Conservation (phyloP, 2,888 invertebrate genomes). For the Branchinecta sandiegonensis region DNA sequence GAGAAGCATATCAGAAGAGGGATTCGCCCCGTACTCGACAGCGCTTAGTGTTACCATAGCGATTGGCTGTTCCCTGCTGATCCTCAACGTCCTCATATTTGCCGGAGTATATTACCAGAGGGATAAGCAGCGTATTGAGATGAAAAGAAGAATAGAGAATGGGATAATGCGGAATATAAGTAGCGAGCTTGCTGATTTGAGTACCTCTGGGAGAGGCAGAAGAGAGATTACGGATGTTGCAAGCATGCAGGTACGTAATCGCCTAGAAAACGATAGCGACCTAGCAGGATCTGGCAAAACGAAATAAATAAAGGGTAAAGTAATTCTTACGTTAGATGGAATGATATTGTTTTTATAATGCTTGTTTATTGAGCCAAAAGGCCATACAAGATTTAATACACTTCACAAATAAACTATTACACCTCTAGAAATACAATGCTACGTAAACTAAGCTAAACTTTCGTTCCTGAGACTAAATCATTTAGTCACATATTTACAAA, state of each 20-base stretch:
- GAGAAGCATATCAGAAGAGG: slow-evolving; percentile 45
- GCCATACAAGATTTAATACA: too few species aligned
- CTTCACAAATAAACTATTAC: too few species aligned
- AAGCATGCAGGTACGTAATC: neutral
- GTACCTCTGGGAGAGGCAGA: neutral
- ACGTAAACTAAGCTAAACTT: too few species aligned
- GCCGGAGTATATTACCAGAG: slow-evolving; percentile 88
- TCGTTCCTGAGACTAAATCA: too few species aligned
- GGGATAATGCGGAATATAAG: slow-evolving; percentile 78
- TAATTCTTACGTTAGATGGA: too few species aligned
- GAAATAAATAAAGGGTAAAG: too few species aligned
- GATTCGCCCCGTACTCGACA: slow-evolving; percentile 77
- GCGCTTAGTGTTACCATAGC: slow-evolving; percentile 85
- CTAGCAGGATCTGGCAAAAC: too few species aligned
- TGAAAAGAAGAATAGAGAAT: slow-evolving; percentile 64
- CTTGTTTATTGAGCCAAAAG: too few species aligned
- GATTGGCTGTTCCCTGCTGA: slow-evolving; percentile 79
- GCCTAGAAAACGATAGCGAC: too few species aligned
- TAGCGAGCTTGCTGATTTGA: slow-evolving; percentile 45
- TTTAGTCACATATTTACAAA: too few species aligned
- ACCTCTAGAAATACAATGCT: too few species aligned
- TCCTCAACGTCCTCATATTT: slow-evolving; percentile 81
- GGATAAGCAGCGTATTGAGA: slow-evolving; percentile 66
- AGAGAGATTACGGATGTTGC: neutral
- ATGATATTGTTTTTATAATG: too few species aligned